These are phyloP conservation scores for Bucco capensis DNA, from an alignment of 2,113 vertebrate genomes.

Conservation along the genomic window DNA sequence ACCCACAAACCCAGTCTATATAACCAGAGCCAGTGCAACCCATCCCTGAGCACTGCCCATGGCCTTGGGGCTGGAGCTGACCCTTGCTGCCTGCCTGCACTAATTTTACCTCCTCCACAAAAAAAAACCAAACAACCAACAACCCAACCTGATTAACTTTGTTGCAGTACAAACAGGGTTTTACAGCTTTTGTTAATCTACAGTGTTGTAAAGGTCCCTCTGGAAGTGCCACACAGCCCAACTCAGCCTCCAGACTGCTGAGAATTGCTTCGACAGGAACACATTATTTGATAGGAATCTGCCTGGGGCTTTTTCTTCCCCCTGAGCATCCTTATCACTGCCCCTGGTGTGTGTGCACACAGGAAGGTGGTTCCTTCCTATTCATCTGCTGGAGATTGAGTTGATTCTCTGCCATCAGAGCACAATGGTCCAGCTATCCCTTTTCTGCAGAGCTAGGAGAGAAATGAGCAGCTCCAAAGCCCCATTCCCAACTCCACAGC, in stretches of 20 bases:
- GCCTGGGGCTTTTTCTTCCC: background rate
- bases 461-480: background rate
- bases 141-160: background rate
- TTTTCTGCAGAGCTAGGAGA: background rate
- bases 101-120: background rate
- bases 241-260: background rate
- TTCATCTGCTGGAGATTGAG: background rate
- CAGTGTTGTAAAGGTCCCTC: background rate
- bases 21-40: background rate
- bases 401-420: accelerated
- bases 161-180: background rate
- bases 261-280: accelerated
- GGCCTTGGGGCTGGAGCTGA: background rate
- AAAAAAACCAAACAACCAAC: background rate
- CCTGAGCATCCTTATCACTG: background rate
- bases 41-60: accelerated
- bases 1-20: background rate
- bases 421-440: background rate
- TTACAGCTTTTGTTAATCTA: background rate
- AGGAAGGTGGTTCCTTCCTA: background rate
- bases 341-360: accelerated
- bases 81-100: background rate
- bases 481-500: accelerated
- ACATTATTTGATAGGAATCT: background rate
- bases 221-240: background rate